These are phyloP conservation scores for Leptopilina myrica DNA, from an alignment of 2,888 invertebrate species.

Conservation along the genomic window DNA sequence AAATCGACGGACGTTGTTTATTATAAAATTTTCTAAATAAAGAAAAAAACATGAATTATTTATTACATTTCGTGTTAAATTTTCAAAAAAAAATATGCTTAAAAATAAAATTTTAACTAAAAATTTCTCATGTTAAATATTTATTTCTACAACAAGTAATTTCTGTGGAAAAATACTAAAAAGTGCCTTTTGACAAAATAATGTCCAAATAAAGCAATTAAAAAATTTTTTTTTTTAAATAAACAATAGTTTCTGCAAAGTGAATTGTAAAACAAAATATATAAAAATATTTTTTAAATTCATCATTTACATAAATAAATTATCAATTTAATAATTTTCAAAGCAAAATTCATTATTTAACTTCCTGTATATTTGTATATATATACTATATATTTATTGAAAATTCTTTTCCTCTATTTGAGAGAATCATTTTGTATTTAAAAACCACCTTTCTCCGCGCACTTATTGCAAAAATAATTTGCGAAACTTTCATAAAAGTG, in stretches of 20 bases:
- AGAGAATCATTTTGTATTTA: not conserved
- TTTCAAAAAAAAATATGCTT: not conserved
- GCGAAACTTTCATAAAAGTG: slow-evolving; percentile 20
- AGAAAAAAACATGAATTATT: not conserved
- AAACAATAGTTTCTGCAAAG: no score
- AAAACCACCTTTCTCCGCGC: not conserved
- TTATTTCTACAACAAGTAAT: no score
- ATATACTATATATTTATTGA: not conserved
- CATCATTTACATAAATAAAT: no score
- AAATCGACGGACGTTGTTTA: not conserved
- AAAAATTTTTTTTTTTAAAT: no score
- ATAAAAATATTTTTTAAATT: no score
- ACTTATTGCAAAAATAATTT: slow-evolving; percentile 1
- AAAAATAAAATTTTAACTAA: no score
- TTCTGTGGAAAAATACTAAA: no score
- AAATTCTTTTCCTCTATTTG: not conserved
- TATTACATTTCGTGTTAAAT: slow-evolving; percentile 3
- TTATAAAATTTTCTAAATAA: slow-evolving; percentile 9
- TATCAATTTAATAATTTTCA: no score
- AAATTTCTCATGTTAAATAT: no score
- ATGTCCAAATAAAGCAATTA: no score
- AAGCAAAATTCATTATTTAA: not conserved
- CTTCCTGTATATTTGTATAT: not conserved
- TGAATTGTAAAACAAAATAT: no score
- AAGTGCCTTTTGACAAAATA: no score